phyloP scores from a whole-genome alignment of 2,888 invertebrate species.

The Drosophila barbarae region DNA sequence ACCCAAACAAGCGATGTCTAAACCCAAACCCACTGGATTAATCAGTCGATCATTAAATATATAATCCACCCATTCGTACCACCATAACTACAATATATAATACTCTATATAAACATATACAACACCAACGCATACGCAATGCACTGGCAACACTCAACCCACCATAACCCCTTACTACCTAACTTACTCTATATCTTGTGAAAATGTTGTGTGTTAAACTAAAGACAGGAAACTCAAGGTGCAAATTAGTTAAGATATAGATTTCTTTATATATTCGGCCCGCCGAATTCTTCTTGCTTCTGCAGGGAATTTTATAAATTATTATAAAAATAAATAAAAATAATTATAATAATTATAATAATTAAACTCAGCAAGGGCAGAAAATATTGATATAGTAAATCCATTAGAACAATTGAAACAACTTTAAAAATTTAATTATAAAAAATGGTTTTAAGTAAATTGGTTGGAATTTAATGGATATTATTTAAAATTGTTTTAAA shows the following conservation, averaged over 20 bases:
- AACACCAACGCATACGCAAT: slow-evolving; percentile 63
- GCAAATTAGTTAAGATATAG: background rate
- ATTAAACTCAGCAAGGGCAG: background rate
- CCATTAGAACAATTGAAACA: background rate
- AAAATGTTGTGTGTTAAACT: slow-evolving; percentile 20
- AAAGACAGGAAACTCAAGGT: slow-evolving; percentile 2
- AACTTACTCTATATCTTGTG: slow-evolving; percentile 1
- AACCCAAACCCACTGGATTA: slow-evolving; percentile 1
- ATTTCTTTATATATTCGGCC: slow-evolving; percentile 3
- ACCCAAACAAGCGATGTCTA: slow-evolving; percentile 7
- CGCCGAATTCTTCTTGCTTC: slow-evolving; percentile 14
- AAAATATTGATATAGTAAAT: background rate
- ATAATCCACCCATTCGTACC: slow-evolving; percentile 31
- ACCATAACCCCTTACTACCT: slow-evolving; percentile 25
- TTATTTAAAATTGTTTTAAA: too few species aligned
- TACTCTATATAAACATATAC: slow-evolving; percentile 21
- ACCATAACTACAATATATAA: slow-evolving; percentile 44
- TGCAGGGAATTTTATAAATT: background rate
- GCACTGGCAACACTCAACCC: slow-evolving; percentile 54
- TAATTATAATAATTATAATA: too few species aligned
- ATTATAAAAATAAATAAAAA: too few species aligned
- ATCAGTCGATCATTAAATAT: slow-evolving; percentile 29
- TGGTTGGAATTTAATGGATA: too few species aligned
- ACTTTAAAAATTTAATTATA: background rate
- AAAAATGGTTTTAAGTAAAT: too few species aligned